Percentiles rank a stretch among this genome's conserved stretches.
Evolutionary conservation across 2,888 invertebrate species (phyloP).

Genomic region (Balanococcus diminutus): DNA sequence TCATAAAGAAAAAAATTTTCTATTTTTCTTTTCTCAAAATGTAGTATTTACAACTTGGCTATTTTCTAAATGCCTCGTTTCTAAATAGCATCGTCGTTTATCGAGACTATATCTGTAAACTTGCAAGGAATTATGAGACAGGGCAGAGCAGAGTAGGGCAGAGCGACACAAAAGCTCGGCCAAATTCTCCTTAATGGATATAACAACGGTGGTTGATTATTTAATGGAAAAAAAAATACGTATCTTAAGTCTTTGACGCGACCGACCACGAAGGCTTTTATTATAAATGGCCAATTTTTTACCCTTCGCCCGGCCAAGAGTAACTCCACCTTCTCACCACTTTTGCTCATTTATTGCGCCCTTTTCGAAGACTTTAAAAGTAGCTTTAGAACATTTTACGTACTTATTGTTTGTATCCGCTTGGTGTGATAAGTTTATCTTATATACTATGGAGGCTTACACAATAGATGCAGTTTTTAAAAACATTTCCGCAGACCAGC

Average conservation of each 20-base stretch:
- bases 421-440: not conserved
- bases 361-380: not conserved
- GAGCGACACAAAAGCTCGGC: not conserved
- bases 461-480: not conserved
- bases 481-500: not conserved
- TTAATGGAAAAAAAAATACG: not conserved
- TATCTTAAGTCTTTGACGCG: not conserved
- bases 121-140: not conserved
- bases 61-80: too few species aligned
- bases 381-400: not conserved
- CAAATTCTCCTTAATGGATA: not conserved
- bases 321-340: not conserved
- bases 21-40: not conserved
- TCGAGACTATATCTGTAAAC: too few species aligned
- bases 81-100: too few species aligned
- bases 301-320: not conserved
- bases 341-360: not conserved
- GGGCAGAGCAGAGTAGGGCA: not conserved
- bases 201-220: not conserved
- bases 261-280: not conserved
- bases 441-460: not conserved
- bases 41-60: not conserved
- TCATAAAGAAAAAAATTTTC: not conserved
- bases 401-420: not conserved
- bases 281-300: not conserved